Evolutionary conservation across 2,797 vertebrate genomes (phyloP).

Genomic region (Setipinna tenuifilis): DNA sequence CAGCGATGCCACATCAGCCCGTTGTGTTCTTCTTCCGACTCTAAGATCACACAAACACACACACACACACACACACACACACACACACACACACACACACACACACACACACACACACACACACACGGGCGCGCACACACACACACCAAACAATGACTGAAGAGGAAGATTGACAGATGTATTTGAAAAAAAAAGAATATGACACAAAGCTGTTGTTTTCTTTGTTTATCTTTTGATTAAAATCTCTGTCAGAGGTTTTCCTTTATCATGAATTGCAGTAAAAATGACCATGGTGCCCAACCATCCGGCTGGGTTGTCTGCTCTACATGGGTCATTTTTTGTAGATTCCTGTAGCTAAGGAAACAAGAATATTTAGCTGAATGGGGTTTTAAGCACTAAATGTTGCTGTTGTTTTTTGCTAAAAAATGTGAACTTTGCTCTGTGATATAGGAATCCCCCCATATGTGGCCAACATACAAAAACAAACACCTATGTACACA

Average conservation of each 20-base stretch:
- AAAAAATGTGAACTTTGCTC: constrained; percentile 2
- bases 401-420: not conserved
- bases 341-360: not conserved
- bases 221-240: constrained; percentile 41
- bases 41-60: constrained; percentile 23
- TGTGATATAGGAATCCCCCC: not conserved
- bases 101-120: constrained; percentile 10
- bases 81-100: constrained; percentile 21
- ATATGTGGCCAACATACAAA: not conserved
- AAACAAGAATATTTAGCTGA: not conserved
- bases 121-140: constrained; percentile 8
- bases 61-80: not conserved
- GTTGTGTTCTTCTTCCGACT: not conserved
- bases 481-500: not conserved
- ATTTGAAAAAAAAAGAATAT: not conserved
- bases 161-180: constrained; percentile 6
- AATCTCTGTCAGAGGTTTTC: constrained; percentile 8
- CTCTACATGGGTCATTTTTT: not conserved
- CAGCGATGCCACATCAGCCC: constrained; percentile 30
- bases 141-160: not conserved
- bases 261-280: not conserved
- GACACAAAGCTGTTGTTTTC: not conserved
- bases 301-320: not conserved
- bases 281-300: not conserved
- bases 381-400: not conserved